These are phyloP conservation scores for Tenthredo scrophulariae DNA, from an alignment of 2,888 invertebrate genomes.

Conservation along the genomic window DNA sequence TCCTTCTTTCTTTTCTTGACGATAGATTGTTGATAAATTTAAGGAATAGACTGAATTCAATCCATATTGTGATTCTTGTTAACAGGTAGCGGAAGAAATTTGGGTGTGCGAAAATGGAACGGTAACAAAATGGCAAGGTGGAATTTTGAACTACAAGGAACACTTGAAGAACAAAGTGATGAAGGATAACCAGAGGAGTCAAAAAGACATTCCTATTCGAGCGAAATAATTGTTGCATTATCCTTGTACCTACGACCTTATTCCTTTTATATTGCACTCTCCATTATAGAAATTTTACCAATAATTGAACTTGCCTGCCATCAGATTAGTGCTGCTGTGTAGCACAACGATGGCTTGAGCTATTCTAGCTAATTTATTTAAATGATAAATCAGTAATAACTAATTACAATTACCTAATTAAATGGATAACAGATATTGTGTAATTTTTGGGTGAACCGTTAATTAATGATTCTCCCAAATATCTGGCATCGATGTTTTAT, in stretches of 20 bases:
- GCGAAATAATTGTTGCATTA: slow-evolving; percentile 68
- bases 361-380: slow-evolving; percentile 76
- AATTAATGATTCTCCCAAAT: not conserved
- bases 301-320: slow-evolving; percentile 56
- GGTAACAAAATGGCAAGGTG: slow-evolving; percentile 98
- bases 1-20: slow-evolving; percentile 42
- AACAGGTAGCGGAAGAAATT: slow-evolving; percentile 98
- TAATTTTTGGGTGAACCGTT: not conserved
- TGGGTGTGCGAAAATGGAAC: slow-evolving; percentile 99
- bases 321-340: slow-evolving; percentile 70
- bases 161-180: slow-evolving; percentile 93
- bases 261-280: slow-evolving; percentile 52
- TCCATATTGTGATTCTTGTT: slow-evolving; percentile 45
- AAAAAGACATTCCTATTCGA: slow-evolving; percentile 70
- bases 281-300: slow-evolving; percentile 64
- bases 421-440: slow-evolving; percentile 48
- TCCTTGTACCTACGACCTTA: slow-evolving; percentile 36
- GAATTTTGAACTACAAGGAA: slow-evolving; percentile 97
- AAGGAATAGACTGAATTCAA: not conserved
- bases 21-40: not conserved
- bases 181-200: slow-evolving; percentile 82
- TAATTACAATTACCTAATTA: slow-evolving; percentile 36
- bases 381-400: slow-evolving; percentile 61
- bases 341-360: slow-evolving; percentile 68
- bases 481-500: slow-evolving; percentile 33